A percentile compares a stretch with the other conserved stretches of the same genome.
Evolutionary conservation across 2,888 invertebrate genomes (phyloP).

Genomic region (Zele albiditarsus): DNA sequence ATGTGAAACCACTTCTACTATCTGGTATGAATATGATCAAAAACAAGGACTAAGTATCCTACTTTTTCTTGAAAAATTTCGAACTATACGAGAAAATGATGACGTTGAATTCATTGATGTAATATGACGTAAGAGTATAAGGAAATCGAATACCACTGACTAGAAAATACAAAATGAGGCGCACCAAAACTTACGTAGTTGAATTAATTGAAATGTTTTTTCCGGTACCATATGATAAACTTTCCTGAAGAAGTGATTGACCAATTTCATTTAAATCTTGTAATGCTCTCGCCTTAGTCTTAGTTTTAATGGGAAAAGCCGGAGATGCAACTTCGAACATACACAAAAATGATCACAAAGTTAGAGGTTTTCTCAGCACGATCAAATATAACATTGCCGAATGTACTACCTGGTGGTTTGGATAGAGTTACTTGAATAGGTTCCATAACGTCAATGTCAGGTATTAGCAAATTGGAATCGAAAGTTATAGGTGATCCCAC

Average conservation of each 20-base stretch:
- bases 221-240: conserved; percentile 61
- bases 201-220: conserved; percentile 31
- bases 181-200: background rate
- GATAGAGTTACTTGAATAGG: conserved; percentile 50
- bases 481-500: conserved; percentile 47
- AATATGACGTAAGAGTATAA: no score
- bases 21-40: no score
- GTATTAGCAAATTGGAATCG: conserved; percentile 57
- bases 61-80: no score
- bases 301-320: conserved; percentile 59
- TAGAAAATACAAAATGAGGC: background rate
- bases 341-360: background rate
- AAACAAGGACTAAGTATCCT: no score
- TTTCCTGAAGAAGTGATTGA: conserved; percentile 84
- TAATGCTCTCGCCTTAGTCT: conserved; percentile 76
- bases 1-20: no score
- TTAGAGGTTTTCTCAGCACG: background rate
- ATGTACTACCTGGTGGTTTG: background rate
- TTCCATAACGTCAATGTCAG: conserved; percentile 62
- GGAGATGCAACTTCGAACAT: conserved; percentile 46
- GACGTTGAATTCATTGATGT: no score
- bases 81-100: no score
- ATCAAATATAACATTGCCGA: background rate
- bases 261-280: conserved; percentile 88
- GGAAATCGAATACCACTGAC: no score